phyloP scores from a whole-genome alignment of 2,888 invertebrate species.

The Dasysyrphus tricinctus region DNA sequence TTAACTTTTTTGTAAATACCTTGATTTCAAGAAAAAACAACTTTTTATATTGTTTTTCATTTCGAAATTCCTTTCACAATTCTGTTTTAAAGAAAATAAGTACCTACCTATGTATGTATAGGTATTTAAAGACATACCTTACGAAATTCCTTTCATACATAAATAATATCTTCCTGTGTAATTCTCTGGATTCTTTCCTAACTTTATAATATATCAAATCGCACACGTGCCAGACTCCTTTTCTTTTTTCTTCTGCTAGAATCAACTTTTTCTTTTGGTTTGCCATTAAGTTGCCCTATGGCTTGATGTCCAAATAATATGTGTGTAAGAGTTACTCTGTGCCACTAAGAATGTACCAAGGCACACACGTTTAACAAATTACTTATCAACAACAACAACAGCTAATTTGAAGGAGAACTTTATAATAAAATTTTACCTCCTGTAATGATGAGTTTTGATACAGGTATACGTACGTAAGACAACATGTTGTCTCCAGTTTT shows the following conservation, averaged over 20 bases:
- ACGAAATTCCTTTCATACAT: constrained; percentile 14
- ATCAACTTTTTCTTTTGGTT: background rate
- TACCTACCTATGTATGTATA: background rate
- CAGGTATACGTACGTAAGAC: background rate
- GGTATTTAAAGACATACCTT: background rate
- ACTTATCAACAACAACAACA: background rate
- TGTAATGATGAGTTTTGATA: background rate
- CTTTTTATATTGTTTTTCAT: background rate
- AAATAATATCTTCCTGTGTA: constrained; percentile 7
- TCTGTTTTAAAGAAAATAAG: background rate
- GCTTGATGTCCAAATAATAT: constrained; percentile 31
- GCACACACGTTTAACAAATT: constrained; percentile 28
- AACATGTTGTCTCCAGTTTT: constrained; percentile 23
- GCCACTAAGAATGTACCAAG: background rate
- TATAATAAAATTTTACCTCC: background rate
- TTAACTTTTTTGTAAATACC: constrained; percentile 8
- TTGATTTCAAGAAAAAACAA: background rate
- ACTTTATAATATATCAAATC: constrained; percentile 25
- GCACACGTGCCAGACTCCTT: constrained; percentile 46
- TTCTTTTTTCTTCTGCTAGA: background rate
- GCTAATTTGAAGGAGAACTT: background rate
- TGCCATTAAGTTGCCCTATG: constrained; percentile 18
- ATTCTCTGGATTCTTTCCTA: constrained; percentile 11
- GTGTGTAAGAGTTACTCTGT: background rate
- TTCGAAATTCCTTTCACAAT: background rate